phyloP scores from a whole-genome alignment of 2,888 invertebrate genomes.

The Mythimna ferrago region DNA sequence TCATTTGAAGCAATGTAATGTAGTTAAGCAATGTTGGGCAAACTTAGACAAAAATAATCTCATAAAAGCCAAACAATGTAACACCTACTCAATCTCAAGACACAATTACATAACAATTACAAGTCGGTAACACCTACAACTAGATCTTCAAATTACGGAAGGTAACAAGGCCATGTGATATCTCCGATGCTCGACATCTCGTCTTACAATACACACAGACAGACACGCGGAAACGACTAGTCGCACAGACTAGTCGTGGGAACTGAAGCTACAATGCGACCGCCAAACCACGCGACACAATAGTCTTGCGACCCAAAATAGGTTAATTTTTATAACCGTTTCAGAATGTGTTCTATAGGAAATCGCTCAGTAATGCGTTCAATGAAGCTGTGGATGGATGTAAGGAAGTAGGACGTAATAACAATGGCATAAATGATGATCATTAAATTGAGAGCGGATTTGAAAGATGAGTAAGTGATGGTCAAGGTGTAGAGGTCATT shows the following conservation, averaged over 20 bases:
- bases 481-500: conserved; percentile 30
- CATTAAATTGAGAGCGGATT: conserved; percentile 20
- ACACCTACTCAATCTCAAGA: conserved; percentile 25
- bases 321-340: conserved; percentile 61
- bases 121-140: conserved; percentile 47
- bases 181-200: conserved; percentile 26
- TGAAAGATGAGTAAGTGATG: conserved; percentile 7
- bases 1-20: background rate
- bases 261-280: conserved; percentile 55
- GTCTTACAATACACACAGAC: conserved; percentile 16
- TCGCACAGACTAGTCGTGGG: conserved; percentile 57
- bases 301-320: conserved; percentile 46
- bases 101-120: conserved; percentile 45
- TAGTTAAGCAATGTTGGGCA: background rate
- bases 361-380: conserved; percentile 47
- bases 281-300: conserved; percentile 58
- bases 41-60: conserved; percentile 1
- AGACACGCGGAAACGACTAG: conserved; percentile 30
- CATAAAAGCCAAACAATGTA: conserved; percentile 18
- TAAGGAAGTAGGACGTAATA: conserved; percentile 28
- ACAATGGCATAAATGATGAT: conserved; percentile 36
- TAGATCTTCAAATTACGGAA: conserved; percentile 54
- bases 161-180: conserved; percentile 51
- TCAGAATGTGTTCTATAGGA: conserved; percentile 46
- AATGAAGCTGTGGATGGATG: conserved; percentile 36